Evolutionary conservation across 2,113 vertebrate genomes (phyloP).

Genomic region (Zingel zingel): DNA sequence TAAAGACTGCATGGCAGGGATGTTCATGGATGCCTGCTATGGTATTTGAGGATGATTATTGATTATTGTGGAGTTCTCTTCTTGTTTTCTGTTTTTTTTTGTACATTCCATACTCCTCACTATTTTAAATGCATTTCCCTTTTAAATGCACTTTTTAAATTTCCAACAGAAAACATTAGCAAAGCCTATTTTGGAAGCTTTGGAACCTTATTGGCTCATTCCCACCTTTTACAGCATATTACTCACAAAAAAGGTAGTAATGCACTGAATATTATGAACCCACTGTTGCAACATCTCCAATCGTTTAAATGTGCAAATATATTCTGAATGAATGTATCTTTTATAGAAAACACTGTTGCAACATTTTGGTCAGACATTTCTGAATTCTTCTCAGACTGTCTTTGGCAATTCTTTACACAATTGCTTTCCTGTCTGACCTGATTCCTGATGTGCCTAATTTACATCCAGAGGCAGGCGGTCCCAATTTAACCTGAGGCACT

Average conservation of each 20-base stretch:
- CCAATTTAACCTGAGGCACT: neutral
- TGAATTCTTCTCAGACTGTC: slow-evolving; percentile 8
- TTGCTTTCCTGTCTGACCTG: slow-evolving; percentile 13
- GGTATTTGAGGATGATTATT: neutral
- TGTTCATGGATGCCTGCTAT: neutral
- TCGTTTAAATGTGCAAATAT: neutral
- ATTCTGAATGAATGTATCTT: neutral
- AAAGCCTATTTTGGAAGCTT: neutral
- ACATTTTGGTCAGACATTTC: slow-evolving; percentile 10
- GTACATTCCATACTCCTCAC: neutral
- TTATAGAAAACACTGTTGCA: neutral
- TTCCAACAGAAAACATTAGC: neutral
- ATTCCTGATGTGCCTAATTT: slow-evolving; percentile 32
- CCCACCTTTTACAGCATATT: neutral
- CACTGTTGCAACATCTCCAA: neutral
- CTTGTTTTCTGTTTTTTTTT: neutral
- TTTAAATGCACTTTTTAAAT: neutral
- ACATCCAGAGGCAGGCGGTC: slow-evolving; percentile 42
- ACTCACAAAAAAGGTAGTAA: neutral
- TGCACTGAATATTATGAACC: neutral
- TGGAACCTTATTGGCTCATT: neutral
- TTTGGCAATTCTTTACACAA: neutral
- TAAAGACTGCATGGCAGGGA: neutral
- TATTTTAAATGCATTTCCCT: neutral
- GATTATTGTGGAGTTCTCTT: neutral